Percentiles rank a stretch among this genome's conserved stretches.
Conservation (phyloP, 30 jellyfish, hydroid and myxozoan species). For the Rhopilema esculentum region DNA sequence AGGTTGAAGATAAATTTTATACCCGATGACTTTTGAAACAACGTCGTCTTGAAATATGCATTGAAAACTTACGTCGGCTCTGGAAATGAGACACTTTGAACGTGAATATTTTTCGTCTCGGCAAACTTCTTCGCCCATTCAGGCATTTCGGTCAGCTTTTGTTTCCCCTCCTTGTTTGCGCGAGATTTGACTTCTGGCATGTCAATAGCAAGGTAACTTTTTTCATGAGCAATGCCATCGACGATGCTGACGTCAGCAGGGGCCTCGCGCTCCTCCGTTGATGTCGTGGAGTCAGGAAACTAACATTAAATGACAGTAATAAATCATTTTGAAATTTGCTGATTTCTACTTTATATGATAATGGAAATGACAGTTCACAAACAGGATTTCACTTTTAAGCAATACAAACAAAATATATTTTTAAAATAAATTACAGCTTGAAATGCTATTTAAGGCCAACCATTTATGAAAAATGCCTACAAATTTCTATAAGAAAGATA, state of each 20-base stretch:
- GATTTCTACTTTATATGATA: too few species aligned
- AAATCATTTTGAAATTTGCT: too few species aligned
- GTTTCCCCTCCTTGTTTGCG: constrained; percentile 26
- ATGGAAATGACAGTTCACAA: too few species aligned
- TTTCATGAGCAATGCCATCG: not conserved
- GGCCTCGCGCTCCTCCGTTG: not conserved
- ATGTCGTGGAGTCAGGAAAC: not conserved
- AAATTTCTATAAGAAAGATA: too few species aligned
- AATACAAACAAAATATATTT: too few species aligned
- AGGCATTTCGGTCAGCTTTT: constrained; percentile 54
- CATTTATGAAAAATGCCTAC: too few species aligned
- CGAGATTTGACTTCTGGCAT: constrained; percentile 2
- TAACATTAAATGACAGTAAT: not conserved
- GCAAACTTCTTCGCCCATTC: constrained; percentile 83
- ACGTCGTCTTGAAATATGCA: too few species aligned
- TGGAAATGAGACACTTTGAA: constrained; percentile 50
- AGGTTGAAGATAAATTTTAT: too few species aligned
- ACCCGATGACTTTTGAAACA: too few species aligned
- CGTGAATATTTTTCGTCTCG: constrained; percentile 56
- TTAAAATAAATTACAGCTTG: too few species aligned
- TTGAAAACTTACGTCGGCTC: constrained; percentile 56
- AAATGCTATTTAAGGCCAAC: too few species aligned
- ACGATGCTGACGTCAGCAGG: not conserved
- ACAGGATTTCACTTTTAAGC: too few species aligned
- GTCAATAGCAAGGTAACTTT: constrained; percentile 27